These are phyloP conservation scores for Aphaenogaster rudis DNA, from an alignment of 1,140 invertebrate genomes.

Conservation along the genomic window DNA sequence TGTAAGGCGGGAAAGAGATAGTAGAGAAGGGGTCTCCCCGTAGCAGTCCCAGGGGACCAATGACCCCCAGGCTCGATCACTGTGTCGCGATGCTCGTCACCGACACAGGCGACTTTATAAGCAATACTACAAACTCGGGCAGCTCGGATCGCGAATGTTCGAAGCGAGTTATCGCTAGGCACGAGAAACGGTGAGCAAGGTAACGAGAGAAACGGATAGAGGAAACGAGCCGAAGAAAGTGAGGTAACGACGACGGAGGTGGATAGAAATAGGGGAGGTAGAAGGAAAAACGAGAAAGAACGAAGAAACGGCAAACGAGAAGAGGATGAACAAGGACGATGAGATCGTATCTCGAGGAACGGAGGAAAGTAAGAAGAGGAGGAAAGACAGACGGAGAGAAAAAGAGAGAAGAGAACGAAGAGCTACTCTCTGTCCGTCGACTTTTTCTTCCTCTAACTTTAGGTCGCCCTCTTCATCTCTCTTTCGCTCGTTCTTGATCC, in stretches of 20 bases:
- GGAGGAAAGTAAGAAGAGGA: not conserved
- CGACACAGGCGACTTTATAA: slow-evolving; percentile 50
- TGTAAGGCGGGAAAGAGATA: slow-evolving; percentile 48
- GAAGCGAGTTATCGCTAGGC: not conserved
- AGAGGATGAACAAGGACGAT: not conserved
- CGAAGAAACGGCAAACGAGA: not conserved
- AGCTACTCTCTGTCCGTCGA: not conserved
- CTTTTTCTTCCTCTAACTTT: slow-evolving; percentile 50
- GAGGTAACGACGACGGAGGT: not conserved
- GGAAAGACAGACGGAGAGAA: not conserved
- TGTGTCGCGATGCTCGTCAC: slow-evolving; percentile 60
- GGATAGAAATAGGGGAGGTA: slow-evolving; percentile 13
- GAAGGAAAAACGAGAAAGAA: slow-evolving; percentile 19
- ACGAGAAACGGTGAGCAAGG: slow-evolving; percentile 7
- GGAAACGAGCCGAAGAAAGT: slow-evolving; percentile 37
- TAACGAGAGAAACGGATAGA: slow-evolving; percentile 19
- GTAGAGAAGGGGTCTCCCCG: slow-evolving; percentile 45
- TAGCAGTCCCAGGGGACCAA: slow-evolving; percentile 64
- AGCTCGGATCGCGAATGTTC: slow-evolving; percentile 22
- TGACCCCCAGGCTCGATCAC: slow-evolving; percentile 63
- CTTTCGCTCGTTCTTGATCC: slow-evolving; percentile 25
- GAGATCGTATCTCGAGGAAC: not conserved
- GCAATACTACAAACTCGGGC: slow-evolving; percentile 32
- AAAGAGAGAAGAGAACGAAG: not conserved
- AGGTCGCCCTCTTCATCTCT: slow-evolving; percentile 13